A percentile compares a stretch with the other conserved stretches of the same genome.
Conservation (phyloP, 2,113 vertebrate species). For the Carlito syrichta region DNA sequence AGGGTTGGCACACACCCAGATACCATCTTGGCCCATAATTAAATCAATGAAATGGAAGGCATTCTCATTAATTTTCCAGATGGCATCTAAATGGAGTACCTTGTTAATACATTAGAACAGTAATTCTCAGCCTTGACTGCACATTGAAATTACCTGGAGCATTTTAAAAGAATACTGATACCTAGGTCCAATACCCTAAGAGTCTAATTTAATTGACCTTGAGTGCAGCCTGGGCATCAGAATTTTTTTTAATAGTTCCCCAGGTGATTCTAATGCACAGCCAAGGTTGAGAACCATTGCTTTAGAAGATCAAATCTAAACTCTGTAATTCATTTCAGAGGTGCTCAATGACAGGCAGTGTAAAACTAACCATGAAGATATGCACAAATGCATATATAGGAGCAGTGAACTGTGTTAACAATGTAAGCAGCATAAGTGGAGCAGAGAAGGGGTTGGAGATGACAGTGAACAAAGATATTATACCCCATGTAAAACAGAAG, state of each 20-base stretch:
- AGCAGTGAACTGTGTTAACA: neutral
- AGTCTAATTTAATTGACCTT: neutral
- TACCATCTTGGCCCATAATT: neutral
- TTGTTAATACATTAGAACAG: neutral
- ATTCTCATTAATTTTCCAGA: neutral
- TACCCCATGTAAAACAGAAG: neutral
- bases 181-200: neutral
- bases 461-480: neutral
- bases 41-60: neutral
- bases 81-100: neutral
- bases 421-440: rapidly evolving
- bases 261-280: neutral
- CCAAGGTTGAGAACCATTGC: neutral
- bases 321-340: neutral
- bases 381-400: neutral
- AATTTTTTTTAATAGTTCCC: neutral
- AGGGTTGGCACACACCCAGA: neutral
- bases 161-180: neutral
- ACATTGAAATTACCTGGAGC: neutral
- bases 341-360: neutral
- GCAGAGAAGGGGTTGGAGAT: neutral
- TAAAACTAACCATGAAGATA: neutral
- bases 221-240: neutral
- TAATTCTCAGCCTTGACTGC: neutral
- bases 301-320: neutral